Conservation (phyloP, 2,888 invertebrate genomes). For the Tenthredo mesomela region DNA sequence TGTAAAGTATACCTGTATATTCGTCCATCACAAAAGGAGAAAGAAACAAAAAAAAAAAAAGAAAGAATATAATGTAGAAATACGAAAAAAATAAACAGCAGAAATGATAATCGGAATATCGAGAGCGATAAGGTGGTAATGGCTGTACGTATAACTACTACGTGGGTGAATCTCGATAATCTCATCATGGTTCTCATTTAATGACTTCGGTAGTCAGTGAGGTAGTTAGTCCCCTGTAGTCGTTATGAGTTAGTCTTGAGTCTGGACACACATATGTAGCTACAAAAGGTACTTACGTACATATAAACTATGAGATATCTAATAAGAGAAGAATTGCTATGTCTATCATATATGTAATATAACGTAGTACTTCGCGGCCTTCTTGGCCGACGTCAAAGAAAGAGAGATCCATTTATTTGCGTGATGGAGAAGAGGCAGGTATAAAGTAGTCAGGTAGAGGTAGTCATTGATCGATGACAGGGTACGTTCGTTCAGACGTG, state of each 20-base stretch:
- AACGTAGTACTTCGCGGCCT: neutral
- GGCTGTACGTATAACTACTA: neutral
- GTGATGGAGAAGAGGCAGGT: slow-evolving; percentile 3
- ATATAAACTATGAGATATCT: neutral
- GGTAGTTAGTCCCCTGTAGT: neutral
- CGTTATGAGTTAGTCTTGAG: neutral
- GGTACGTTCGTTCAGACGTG: neutral
- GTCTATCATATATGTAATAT: neutral
- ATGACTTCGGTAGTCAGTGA: slow-evolving; percentile 31
- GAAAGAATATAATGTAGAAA: neutral
- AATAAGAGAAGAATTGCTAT: neutral
- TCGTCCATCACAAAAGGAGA: neutral
- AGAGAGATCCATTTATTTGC: neutral
- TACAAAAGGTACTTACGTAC: neutral
- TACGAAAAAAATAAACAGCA: neutral
- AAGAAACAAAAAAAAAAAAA: neutral
- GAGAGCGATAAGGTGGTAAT: neutral
- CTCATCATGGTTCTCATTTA: slow-evolving; percentile 40
- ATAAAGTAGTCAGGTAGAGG: neutral
- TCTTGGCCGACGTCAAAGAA: neutral
- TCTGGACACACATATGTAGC: neutral
- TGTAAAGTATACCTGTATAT: neutral
- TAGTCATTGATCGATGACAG: slow-evolving; percentile 3
- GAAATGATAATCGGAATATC: neutral
- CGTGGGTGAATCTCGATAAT: slow-evolving; percentile 38